Base-by-base conservation (phyloP, 1,140 invertebrate genomes). In the Aphaenogaster ashmeadi region DNA sequence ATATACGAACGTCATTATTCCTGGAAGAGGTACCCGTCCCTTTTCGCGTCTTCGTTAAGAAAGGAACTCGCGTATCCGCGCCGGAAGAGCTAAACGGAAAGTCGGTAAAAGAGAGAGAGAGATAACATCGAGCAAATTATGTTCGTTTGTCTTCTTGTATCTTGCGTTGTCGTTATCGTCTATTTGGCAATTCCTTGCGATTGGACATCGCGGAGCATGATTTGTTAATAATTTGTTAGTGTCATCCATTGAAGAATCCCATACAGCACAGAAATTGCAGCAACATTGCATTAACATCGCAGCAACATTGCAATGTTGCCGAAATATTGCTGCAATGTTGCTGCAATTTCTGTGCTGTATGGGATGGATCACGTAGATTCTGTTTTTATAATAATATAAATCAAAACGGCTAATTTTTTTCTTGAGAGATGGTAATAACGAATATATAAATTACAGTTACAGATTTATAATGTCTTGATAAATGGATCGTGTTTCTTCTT, bases 31-130 rank as follows among this genome's bases (percentile, higher is more conserved):
- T 41, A 41, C 72, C 77, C 83, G 41, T 86, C 27, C 66, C 56
- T 77, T 71, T 71, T 77, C 72, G 69, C 38, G 85, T 72, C 74
- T 72, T 87, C 87, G 84, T 88, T 88, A 88, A 21, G 84, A 80
- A 50, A 86, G 80, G 41, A 84, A 84, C 80, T 84, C 69, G 80
- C 36, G 80, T 84, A 84, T 74, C 58, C 80, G 69, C 80, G 80
- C 80, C 80, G 80, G 80, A 84, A 84, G 69, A 18, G 18, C 52
- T 62, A 50, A 84, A 83, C 80, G 54, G 80, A 41, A 60, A 27
- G 80, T 41, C 47, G 18, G 27, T 54, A 13, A 9, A 11, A 66
- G n/a, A 69, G 21, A 69, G 33, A 47, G 41, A 44, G 33, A 60
- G 54, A 62, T 69, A 50, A 18, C 47, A 50, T 75, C 69, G 69